Evolutionary conservation across 92 coral and sea anemone genomes (phyloP).

Genomic region (Phymanthus crucifer): DNA sequence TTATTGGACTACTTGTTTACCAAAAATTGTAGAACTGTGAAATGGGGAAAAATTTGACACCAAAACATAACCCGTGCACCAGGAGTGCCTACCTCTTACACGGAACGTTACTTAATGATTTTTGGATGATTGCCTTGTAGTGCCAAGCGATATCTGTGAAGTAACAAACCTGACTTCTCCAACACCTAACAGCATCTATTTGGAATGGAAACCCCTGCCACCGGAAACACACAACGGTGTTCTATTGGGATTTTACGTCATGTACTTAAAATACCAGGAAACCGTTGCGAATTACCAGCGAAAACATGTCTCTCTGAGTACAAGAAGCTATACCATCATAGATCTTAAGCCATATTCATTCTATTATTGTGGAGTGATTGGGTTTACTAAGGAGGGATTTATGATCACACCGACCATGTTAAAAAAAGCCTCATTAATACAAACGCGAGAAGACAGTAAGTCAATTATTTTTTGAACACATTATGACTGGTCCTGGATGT

Average conservation of each 20-base stretch:
- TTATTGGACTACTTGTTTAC: no score
- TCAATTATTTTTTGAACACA: no score
- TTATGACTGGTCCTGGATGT: no score
- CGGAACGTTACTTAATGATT: no score
- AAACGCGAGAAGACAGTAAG: neutral
- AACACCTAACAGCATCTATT: constrained; percentile 29
- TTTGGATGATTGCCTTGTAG: neutral
- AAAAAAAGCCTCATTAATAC: neutral
- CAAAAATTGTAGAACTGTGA: no score
- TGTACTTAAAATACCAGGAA: constrained; percentile 16
- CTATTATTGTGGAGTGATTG: constrained; percentile 19
- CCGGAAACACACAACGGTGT: constrained; percentile 35
- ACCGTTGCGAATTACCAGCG: constrained; percentile 10
- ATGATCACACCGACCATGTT: neutral
- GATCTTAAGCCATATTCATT: constrained; percentile 29
- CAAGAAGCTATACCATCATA: constrained; percentile 17
- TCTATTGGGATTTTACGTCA: neutral
- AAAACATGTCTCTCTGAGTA: neutral
- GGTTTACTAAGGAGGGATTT: neutral
- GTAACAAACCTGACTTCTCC: constrained; percentile 26
- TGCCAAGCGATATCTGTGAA: no score
- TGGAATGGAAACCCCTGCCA: constrained; percentile 35
- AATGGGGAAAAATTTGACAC: no score
- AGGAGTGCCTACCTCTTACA: no score
- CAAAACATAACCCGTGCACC: no score